Percentiles rank a stretch among this genome's conserved stretches.
Evolutionary conservation across 2,113 vertebrate genomes (phyloP).

Genomic region (Saccopteryx bilineata): DNA sequence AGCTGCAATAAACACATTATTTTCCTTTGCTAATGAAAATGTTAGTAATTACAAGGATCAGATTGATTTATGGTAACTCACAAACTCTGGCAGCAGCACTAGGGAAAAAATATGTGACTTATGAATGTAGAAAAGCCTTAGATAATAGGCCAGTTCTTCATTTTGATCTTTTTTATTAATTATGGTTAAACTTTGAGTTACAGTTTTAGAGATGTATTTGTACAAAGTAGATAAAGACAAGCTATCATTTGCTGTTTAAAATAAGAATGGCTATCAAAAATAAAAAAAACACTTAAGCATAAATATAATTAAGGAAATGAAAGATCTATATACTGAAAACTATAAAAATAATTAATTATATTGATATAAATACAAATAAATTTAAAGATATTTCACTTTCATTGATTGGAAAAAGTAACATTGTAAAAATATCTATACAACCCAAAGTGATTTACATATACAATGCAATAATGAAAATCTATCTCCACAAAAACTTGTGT

Average conservation of each 20-base stretch:
- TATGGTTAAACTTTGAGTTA: neutral
- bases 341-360: neutral
- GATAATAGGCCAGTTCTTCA: neutral
- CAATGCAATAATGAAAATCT: neutral
- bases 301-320: neutral
- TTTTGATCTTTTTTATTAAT: neutral
- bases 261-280: neutral
- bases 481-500: too few relatives aligned
- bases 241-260: neutral
- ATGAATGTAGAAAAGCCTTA: neutral
- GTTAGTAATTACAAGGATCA: neutral
- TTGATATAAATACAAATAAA: neutral
- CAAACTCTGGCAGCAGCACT: neutral
- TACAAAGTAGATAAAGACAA: neutral
- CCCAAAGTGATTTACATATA: neutral
- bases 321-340: neutral
- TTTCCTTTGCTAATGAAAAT: neutral
- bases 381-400: neutral
- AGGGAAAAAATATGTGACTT: neutral
- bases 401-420: neutral
- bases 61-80: neutral
- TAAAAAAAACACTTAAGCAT: neutral
- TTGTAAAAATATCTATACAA: neutral
- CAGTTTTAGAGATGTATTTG: neutral
- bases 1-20: neutral